A percentile compares a stretch with the other conserved stretches of the same genome.
phyloP scores from a whole-genome alignment of 2,797 vertebrate species.

The Premnoplex brunnescens region DNA sequence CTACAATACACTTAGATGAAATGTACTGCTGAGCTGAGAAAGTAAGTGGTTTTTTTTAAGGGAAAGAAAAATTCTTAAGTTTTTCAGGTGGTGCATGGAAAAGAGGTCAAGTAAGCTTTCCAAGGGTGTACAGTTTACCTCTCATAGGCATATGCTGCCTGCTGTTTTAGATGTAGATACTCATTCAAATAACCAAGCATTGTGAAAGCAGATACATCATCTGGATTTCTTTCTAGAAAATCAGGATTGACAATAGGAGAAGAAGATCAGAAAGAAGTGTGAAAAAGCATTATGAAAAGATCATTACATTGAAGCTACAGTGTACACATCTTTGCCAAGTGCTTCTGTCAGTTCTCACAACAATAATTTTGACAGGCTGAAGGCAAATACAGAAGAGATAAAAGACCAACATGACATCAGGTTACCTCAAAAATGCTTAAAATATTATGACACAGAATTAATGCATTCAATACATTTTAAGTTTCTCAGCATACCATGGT shows the following conservation, averaged over 20 bases:
- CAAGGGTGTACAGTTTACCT: constrained; percentile 76
- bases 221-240: constrained; percentile 88
- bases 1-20: not conserved
- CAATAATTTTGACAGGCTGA: not conserved
- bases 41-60: not conserved
- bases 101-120: not conserved
- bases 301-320: not conserved
- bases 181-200: constrained; percentile 96
- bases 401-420: not conserved
- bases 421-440: not conserved
- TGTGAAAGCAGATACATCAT: constrained; percentile 86
- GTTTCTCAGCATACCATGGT: not conserved
- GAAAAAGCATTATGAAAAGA: not conserved
- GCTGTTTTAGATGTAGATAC: constrained; percentile 85
- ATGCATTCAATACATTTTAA: not conserved
- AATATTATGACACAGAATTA: not conserved
- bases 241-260: constrained; percentile 30
- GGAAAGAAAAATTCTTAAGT: not conserved
- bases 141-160: constrained; percentile 86
- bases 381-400: not conserved
- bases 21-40: not conserved
- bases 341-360: not conserved
- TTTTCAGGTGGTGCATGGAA: not conserved
- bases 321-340: not conserved
- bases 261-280: not conserved